Base-by-base conservation (phyloP, 2,888 invertebrate species). In the Andrena bicolor region DNA sequence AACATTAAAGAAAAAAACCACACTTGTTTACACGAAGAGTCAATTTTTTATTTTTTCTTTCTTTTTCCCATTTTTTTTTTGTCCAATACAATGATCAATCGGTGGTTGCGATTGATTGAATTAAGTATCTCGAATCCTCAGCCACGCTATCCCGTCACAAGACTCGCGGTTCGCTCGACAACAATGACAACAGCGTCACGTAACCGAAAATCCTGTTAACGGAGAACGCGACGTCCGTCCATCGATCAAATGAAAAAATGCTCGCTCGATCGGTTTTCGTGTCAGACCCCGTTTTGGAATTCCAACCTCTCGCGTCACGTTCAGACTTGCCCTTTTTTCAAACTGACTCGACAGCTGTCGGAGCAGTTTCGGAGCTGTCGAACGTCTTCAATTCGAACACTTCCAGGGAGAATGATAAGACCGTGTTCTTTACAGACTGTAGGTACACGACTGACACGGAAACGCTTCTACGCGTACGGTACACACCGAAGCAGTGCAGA, bases 81-180 rank as follows among this genome's bases (percentile, higher is more conserved):
- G 61, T 84, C 80, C 81, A 78, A 83, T 89, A 87, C 88, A 88
- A 87, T 87, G 78, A 83, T 85, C 85, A 83, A 83, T 86, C 80
- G 84, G 83, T 87, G 65, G 75, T 76, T 28, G 41, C 74, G 80
- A 86, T 87, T 82, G 79, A 84, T 72, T 80, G 72, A 82, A 83
- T 84, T 86, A 86, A 80, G 84, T 87, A 87, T 86, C 82, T 77
- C 68, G 82, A 69, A 79, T 84, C 75, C 56, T 76, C 60, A 70
- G 77, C 78, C 77, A 74, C 77, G 82, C 84, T 75, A 77, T 64
- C 78, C 64, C 73, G 79, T 80, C 66, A 63, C 76, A 77, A 76
- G 76, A 81, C 75, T 69, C 78, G 65, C 83, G 64, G 77, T 69
- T 73, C 74, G 56, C 48, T 76, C 63, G 69, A 77, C 70, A 68